These are phyloP conservation scores for Parnassius smintheus DNA, from an alignment of 2,888 invertebrate genomes.

Conservation along the genomic window DNA sequence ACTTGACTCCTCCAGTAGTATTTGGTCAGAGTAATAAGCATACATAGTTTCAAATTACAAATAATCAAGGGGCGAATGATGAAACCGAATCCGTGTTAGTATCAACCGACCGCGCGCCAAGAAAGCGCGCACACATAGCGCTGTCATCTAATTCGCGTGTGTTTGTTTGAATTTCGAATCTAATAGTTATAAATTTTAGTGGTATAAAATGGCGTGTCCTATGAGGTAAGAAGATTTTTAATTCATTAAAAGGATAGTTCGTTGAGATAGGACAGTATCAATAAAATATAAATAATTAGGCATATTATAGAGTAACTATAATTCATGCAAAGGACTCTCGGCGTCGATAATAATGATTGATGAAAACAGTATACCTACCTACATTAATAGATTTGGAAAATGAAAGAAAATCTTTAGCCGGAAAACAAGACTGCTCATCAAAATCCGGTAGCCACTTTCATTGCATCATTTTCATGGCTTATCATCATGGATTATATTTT, in stretches of 20 bases:
- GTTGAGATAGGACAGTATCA: too few species aligned
- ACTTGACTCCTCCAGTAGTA: slow-evolving; percentile 28
- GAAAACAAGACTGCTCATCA: too few species aligned
- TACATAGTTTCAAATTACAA: slow-evolving; percentile 43
- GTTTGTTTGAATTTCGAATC: slow-evolving; percentile 32
- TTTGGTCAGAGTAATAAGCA: slow-evolving; percentile 31
- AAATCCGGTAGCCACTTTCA: too few species aligned
- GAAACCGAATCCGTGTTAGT: slow-evolving; percentile 40
- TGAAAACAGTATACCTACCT: too few species aligned
- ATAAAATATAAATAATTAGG: too few species aligned
- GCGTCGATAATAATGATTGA: too few species aligned
- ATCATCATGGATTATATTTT: too few species aligned
- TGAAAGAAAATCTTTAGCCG: too few species aligned
- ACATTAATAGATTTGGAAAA: too few species aligned
- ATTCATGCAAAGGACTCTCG: too few species aligned
- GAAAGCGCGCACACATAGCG: slow-evolving; percentile 45
- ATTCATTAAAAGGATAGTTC: neutral
- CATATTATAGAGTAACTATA: too few species aligned
- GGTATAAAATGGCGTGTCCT: slow-evolving; percentile 64
- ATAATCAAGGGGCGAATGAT: slow-evolving; percentile 47
- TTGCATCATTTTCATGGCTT: too few species aligned
- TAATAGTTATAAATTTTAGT: slow-evolving; percentile 27
- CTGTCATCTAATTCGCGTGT: slow-evolving; percentile 30
- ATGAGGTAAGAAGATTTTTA: slow-evolving; percentile 56
- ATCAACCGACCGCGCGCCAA: slow-evolving; percentile 43